A percentile compares a stretch with the other conserved stretches of the same genome.
Conservation (phyloP, 2,888 invertebrate species). For the Lacanobia wlatinum region DNA sequence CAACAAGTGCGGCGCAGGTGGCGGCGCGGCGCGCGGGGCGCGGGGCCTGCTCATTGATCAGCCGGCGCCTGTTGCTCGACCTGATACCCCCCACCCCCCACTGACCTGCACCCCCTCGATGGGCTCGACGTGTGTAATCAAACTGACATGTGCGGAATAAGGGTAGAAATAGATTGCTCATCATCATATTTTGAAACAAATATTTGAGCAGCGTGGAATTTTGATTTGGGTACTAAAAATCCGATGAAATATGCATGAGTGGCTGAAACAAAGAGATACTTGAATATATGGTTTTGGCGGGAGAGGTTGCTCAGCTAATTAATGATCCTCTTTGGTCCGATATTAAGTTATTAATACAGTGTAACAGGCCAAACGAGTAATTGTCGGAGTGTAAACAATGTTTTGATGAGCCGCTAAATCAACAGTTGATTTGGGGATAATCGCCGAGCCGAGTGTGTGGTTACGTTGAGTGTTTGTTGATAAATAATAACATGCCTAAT, state of each 20-base stretch:
- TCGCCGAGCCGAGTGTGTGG: constrained; percentile 40
- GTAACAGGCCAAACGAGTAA: constrained; percentile 44
- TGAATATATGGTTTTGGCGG: constrained; percentile 22
- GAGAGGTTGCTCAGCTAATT: constrained; percentile 42
- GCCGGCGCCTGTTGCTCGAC: constrained; percentile 85
- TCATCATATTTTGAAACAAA: constrained; percentile 60
- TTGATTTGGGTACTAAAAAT: constrained; percentile 45
- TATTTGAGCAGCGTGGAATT: constrained; percentile 45
- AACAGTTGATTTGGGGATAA: constrained; percentile 51
- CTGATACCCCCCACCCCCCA: constrained; percentile 70
- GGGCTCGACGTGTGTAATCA: constrained; percentile 75
- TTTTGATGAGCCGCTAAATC: constrained; percentile 50
- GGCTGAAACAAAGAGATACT: constrained; percentile 35
- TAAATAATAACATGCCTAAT: constrained; percentile 31
- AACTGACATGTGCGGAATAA: constrained; percentile 73
- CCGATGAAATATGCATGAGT: constrained; percentile 34
- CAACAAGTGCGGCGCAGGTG: constrained; percentile 89
- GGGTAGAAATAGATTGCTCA: constrained; percentile 60
- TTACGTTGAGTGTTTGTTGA: constrained; percentile 45
- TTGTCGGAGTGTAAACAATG: constrained; percentile 56
- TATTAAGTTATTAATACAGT: constrained; percentile 47
- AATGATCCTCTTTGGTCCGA: constrained; percentile 42
- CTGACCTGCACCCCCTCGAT: constrained; percentile 63
- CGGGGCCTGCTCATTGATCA: constrained; percentile 86
- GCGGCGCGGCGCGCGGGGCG: constrained; percentile 67